Base-by-base conservation (phyloP, 2,888 invertebrate species). In the Ectobius pallidus region DNA sequence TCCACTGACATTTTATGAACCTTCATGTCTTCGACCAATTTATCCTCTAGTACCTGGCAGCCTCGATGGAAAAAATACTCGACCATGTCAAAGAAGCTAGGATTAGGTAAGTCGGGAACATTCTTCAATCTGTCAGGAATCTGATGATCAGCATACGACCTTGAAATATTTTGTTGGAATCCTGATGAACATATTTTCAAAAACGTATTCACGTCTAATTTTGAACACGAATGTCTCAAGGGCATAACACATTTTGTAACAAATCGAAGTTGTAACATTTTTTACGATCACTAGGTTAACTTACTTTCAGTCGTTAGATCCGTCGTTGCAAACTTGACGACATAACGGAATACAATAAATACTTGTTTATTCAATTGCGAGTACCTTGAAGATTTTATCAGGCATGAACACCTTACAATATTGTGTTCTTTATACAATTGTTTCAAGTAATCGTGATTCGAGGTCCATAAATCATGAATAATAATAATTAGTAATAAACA, bases 31-130 rank as follows among this genome's bases (percentile, higher is more conserved):
- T 95, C 95, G 61, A 96, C 93, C 68, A 99, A 87, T 82, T 95
- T 92, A 78, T 96, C 94, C 84, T 96, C 96, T 74, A 92, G 89
- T 75, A 94, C 90, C 84, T 92, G 92, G 82, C 97, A 95, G 72
- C 97, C 98, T 78, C 95, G 92, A 84, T 99, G 98, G 85, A 97
- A 99, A 87, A 98, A 99, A 83, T 94, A 97, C 83, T 99, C 99
- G 76, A 99, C 99, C 97, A 97, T 98, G 85, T 97, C 94, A 84
- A 96, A 96, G 86, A 97, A 97, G 78, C 91, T 90, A 0, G 97
- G 97, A 83, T 94, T 92, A 76, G 89, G 88, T 77, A 91, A 90
- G 52, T 87, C 89, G 25, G 94, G 92, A 78, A 95, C 90, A 80
- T 92, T 90, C 81, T 91, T 91, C 18, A 95, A 88, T 81, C 92